Evolutionary conservation across 2,888 invertebrate species (phyloP), one percentile per base, ranked within the genome.

Genomic region (Molanna angustata): DNA sequence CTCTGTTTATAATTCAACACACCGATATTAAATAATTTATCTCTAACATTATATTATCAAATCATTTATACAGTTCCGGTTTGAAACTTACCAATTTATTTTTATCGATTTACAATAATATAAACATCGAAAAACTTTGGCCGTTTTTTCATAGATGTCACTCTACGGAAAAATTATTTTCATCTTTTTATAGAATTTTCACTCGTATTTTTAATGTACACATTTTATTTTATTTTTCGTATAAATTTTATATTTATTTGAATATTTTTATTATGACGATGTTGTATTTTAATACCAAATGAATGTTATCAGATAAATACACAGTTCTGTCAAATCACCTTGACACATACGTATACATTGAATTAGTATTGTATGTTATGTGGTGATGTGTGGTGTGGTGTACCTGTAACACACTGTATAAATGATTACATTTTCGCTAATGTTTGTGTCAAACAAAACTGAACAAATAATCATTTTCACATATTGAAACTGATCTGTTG

Each of bases 371-470:
- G 4, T 27, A 4, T 27, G 11, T 27, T 7, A 27, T n/a, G n/a
- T 27, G 27, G 27, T 27, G 27, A 11, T 11, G 11, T 27, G 27
- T n/a, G n/a, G n/a, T n/a, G n/a, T n/a, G n/a, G n/a, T n/a, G n/a
- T n/a, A n/a, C n/a, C n/a, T n/a, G n/a, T n/a, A n/a, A n/a, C n/a
- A n/a, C n/a, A n/a, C n/a, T n/a, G n/a, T n/a, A n/a, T n/a, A n/a
- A n/a, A n/a, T n/a, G n/a, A n/a, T n/a, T n/a, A n/a, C n/a, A n/a
- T 17, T 39, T 41, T 46, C 35, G 47, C 52, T 52, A 55, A 55
- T 55, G 41, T 44, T 35, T 31, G 27, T 22, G 4, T 40, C 44
- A 52, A 52, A 52, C 39, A 55, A 55, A 52, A 40, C 52, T 55
- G 52, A 37, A 14, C 20, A 55, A 52, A 55, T 32, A 48, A n/a